Percentiles rank a stretch among this genome's conserved stretches.
Conservation (phyloP, 1,140 invertebrate species). For the Neelides sp. region DNA sequence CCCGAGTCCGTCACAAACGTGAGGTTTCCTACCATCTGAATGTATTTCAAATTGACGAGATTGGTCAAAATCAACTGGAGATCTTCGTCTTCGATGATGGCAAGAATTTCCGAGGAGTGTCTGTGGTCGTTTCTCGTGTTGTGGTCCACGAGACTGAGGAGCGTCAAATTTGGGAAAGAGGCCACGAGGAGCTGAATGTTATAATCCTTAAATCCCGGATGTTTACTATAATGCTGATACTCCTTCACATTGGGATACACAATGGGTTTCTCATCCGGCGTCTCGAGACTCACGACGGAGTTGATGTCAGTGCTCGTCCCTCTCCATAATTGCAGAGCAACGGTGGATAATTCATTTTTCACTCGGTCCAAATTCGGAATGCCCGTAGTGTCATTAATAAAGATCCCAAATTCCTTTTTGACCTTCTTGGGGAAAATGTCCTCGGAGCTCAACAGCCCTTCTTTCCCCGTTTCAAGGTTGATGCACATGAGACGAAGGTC, state of each 20-base stretch:
- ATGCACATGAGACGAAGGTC: slow-evolving; percentile 15
- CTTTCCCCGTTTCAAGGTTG: slow-evolving; percentile 17
- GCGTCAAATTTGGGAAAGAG: slow-evolving; percentile 19
- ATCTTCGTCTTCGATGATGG: slow-evolving; percentile 27
- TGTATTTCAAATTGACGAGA: slow-evolving; percentile 5
- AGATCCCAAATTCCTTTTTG: slow-evolving; percentile 17
- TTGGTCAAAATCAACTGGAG: slow-evolving; percentile 22
- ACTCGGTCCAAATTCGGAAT: slow-evolving; percentile 10
- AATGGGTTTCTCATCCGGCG: not conserved
- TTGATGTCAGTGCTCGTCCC: too few species aligned
- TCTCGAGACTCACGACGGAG: slow-evolving; percentile 1
- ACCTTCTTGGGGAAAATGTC: slow-evolving; percentile 1
- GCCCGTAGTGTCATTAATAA: slow-evolving; percentile 18
- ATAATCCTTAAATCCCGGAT: slow-evolving; percentile 21
- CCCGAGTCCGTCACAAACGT: slow-evolving; percentile 26
- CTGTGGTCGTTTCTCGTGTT: slow-evolving; percentile 20
- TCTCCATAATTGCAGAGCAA: too few species aligned
- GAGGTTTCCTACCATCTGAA: slow-evolving; percentile 26
- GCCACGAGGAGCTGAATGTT: slow-evolving; percentile 18
- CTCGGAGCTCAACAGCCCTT: slow-evolving; percentile 12
- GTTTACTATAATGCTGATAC: slow-evolving; percentile 28
- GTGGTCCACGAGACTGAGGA: slow-evolving; percentile 28
- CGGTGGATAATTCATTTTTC: slow-evolving; percentile 12
- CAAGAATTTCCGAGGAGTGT: slow-evolving; percentile 24
- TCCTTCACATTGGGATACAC: slow-evolving; percentile 10